Evolutionary conservation across 2,113 vertebrate genomes (phyloP).

Genomic region (Catharus bicknelli): DNA sequence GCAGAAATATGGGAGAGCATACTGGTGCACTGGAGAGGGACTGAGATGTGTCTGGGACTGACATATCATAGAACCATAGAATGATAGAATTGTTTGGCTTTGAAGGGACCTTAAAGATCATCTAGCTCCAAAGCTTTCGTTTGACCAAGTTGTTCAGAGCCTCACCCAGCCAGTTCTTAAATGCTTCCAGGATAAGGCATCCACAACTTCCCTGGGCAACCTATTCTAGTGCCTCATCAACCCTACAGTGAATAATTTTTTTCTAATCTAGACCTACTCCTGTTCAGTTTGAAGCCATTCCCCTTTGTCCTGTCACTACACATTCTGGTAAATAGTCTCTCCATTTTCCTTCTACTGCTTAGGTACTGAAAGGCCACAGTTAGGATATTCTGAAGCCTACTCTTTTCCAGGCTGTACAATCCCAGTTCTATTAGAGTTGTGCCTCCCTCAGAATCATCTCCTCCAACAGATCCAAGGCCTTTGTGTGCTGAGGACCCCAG

Average conservation of each 20-base stretch:
- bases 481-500: not conserved
- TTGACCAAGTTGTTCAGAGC: not conserved
- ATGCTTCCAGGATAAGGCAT: not conserved
- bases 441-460: not conserved
- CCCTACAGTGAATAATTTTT: not conserved
- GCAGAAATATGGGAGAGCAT: not conserved
- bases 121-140: not conserved
- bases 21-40: not conserved
- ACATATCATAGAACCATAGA: not conserved
- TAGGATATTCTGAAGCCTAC: not conserved
- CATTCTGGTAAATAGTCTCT: not conserved
- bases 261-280: fast-evolving
- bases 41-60: not conserved
- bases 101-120: not conserved
- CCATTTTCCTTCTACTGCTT: not conserved
- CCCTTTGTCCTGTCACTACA: not conserved
- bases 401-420: not conserved
- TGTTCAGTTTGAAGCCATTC: not conserved
- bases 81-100: not conserved
- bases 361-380: not conserved
- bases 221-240: not conserved
- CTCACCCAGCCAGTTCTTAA: not conserved
- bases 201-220: not conserved
- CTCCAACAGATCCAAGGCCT: not conserved
- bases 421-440: not conserved